Evolutionary conservation across 2,113 vertebrate genomes (phyloP).

Genomic region (Bubo scandiacus): DNA sequence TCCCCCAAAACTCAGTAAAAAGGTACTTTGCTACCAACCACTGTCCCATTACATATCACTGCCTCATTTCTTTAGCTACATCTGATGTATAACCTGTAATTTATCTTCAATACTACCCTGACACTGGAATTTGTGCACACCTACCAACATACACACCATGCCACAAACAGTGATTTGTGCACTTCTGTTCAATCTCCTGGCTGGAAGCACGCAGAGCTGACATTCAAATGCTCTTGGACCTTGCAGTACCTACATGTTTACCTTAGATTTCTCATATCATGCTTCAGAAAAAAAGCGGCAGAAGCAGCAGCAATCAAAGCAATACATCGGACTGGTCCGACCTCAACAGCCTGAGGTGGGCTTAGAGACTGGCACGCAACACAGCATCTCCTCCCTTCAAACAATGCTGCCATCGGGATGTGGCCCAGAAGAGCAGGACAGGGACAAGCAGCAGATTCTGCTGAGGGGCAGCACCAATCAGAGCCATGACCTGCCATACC

Average conservation of each 20-base stretch:
- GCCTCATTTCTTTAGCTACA: background rate
- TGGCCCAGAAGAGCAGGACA: rapidly evolving
- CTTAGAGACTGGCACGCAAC: background rate
- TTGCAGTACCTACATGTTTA: background rate
- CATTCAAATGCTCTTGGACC: background rate
- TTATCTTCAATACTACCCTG: background rate
- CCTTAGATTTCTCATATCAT: background rate
- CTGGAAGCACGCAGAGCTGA: background rate
- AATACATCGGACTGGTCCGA: background rate
- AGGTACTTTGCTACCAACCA: background rate
- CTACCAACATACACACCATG: background rate
- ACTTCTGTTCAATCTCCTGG: background rate
- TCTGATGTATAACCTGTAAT: background rate
- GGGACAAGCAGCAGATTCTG: background rate
- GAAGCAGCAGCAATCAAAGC: background rate
- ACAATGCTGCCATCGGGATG: background rate
- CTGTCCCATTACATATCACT: background rate
- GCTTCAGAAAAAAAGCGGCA: background rate
- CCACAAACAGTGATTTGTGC: background rate
- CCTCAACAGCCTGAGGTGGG: background rate
- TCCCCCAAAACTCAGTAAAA: background rate
- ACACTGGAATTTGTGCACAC: background rate
- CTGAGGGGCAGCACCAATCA: background rate
- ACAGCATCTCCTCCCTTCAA: background rate
- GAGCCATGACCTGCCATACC: background rate